Conservation (phyloP, 2,888 invertebrate species). For the Xylocampa areola region DNA sequence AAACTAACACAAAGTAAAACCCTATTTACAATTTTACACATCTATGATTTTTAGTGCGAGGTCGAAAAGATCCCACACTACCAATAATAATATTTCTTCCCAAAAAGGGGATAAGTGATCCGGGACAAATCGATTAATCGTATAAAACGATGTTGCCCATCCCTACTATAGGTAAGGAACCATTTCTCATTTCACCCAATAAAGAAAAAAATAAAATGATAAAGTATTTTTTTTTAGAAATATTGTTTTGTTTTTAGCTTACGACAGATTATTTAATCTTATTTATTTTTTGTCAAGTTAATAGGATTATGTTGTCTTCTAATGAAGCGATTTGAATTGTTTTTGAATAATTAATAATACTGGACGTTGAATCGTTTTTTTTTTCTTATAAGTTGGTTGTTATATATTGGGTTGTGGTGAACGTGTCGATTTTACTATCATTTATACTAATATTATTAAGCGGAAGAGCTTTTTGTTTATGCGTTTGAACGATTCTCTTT, state of each 20-base stretch:
- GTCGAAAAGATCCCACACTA: constrained; percentile 23
- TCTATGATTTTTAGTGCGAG: constrained; percentile 35
- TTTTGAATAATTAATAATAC: not conserved
- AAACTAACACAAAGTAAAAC: constrained; percentile 5
- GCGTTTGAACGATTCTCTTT: no score
- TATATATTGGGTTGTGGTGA: no score
- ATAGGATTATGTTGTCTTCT: constrained; percentile 20
- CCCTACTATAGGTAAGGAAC: constrained; percentile 27
- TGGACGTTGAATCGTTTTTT: no score
- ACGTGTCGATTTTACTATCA: no score
- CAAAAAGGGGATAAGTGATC: constrained; percentile 50
- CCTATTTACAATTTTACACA: constrained; percentile 6
- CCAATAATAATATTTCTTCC: constrained; percentile 48
- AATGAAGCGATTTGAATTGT: constrained; percentile 4
- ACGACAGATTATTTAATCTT: constrained; percentile 5
- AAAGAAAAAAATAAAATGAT: constrained; percentile 18
- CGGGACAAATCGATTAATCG: constrained; percentile 50
- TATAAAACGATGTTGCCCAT: constrained; percentile 36
- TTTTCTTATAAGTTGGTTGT: no score
- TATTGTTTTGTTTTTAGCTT: constrained; percentile 1
- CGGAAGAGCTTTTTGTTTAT: no score
- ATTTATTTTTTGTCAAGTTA: constrained; percentile 20
- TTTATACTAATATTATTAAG: no score
- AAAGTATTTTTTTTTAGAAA: constrained; percentile 20
- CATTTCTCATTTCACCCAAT: constrained; percentile 42